Base-by-base conservation (phyloP, 2,888 invertebrate genomes). In the Formica aserva region DNA sequence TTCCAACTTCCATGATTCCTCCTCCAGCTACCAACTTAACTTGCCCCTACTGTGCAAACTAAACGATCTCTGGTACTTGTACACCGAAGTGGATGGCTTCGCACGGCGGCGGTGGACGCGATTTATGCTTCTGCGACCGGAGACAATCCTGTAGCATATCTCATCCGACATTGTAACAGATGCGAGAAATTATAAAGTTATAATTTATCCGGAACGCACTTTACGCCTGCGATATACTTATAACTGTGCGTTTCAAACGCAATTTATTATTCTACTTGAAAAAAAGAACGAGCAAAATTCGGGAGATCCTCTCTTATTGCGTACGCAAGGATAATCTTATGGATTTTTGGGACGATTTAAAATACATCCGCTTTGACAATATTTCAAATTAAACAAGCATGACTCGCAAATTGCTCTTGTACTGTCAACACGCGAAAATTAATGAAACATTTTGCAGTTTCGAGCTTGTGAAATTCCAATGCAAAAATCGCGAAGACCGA, bases 111-210 rank as follows among this genome's bases (percentile, higher is more conserved):
- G 26, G 32, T n/a, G 26, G 45, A 57, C 32, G 18, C 45, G 60
- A 78, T 78, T 78, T 71, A 78, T 78, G 78, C 60, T 78, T 78
- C 78, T 71, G 78, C 77, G 77, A 67, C 55, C 29, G 78, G 18
- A 57, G 71, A 78, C 78, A 78, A 71, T 71, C 78, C 71, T 35
- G 57, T 71, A 60, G 26, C 57, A 60, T 78, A 71, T 66, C 71
- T 78, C 78, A 71, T 71, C 60, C 45, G 71, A 60, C 45, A 57
- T 78, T 78, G 78, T 78, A 78, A 78, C 60, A 71, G 78, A 78
- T 78, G 71, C 45, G 60, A 29, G 32, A 71, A 78, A 78, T 78
- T 69, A 78, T 66, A 35, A 71, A 45, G 69, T 60, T 78, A 38
- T 69, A 78, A 69, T 69, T 76, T 66, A 78, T 41, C 22, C 69